These are phyloP conservation scores for Pimpla rufipes DNA, from an alignment of 2,888 invertebrate species.

Conservation along the genomic window DNA sequence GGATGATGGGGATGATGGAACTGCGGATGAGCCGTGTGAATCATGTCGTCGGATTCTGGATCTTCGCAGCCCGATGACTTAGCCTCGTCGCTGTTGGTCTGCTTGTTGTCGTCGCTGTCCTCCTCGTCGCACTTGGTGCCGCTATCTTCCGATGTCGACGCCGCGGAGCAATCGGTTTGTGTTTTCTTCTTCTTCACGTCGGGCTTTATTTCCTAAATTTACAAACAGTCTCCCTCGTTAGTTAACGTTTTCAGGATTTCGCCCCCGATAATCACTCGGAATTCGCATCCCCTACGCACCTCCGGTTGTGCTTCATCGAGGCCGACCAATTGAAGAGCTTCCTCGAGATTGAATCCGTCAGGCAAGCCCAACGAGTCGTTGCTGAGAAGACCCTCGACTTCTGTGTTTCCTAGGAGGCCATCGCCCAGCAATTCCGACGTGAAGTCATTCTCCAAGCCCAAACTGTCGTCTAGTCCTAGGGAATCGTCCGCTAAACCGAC, in stretches of 20 bases:
- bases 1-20: conserved; percentile 87
- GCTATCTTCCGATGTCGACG: conserved; percentile 78
- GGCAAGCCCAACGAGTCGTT: conserved; percentile 86
- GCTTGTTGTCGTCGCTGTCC: conserved; percentile 73
- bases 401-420: conserved; percentile 77
- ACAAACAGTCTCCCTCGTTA: not conserved
- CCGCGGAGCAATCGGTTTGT: conserved; percentile 43
- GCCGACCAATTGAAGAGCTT: conserved; percentile 91
- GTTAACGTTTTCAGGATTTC: conserved; percentile 12
- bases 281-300: conserved; percentile 81
- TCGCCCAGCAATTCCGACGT: conserved; percentile 80
- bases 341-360: conserved; percentile 90
- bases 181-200: conserved; percentile 76
- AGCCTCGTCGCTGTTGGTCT: conserved; percentile 58
- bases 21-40: conserved; percentile 87
- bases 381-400: conserved; percentile 81
- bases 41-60: conserved; percentile 87
- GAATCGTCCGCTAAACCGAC: conserved; percentile 81
- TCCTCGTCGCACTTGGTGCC: conserved; percentile 80
- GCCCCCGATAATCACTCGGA: not conserved
- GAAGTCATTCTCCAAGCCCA: conserved; percentile 83
- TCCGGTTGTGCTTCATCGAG: conserved; percentile 88
- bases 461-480: conserved; percentile 80
- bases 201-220: conserved; percentile 71
- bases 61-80: conserved; percentile 84